These are phyloP conservation scores for Sebastes steindachneri DNA, from an alignment of 2,797 vertebrate species.

Conservation along the genomic window DNA sequence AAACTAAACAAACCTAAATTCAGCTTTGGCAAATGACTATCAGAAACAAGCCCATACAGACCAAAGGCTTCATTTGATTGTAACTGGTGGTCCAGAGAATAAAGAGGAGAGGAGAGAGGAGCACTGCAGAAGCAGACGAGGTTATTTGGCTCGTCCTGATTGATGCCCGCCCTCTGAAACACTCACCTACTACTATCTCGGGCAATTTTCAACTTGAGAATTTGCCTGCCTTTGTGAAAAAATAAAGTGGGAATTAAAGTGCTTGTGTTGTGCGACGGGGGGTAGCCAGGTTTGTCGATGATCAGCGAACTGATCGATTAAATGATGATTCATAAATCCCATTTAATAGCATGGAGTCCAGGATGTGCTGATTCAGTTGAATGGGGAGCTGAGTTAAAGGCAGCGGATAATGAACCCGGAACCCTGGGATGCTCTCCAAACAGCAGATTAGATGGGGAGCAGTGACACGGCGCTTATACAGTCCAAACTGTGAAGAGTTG, in stretches of 20 bases:
- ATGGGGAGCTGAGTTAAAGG: slow-evolving; percentile 24
- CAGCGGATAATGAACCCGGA: slow-evolving; percentile 31
- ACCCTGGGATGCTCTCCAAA: slow-evolving; percentile 40
- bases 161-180: not conserved
- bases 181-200: not conserved
- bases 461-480: slow-evolving; percentile 13
- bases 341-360: slow-evolving; percentile 22
- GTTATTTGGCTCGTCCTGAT: not conserved
- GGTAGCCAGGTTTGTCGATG: not conserved
- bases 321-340: slow-evolving; percentile 58
- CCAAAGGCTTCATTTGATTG: not conserved
- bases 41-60: not conserved
- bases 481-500: not conserved
- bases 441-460: slow-evolving; percentile 27
- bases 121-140: not conserved
- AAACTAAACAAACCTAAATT: too few species aligned
- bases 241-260: not conserved
- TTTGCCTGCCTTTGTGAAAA: slow-evolving; percentile 4
- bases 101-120: not conserved
- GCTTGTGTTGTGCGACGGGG: not conserved
- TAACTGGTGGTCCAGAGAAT: not conserved
- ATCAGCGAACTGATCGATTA: slow-evolving; percentile 52
- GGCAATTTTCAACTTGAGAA: not conserved
- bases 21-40: too few species aligned
- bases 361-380: slow-evolving; percentile 58